phyloP scores from a whole-genome alignment of 2,888 invertebrate genomes.

The Hydrotaea diabolus region DNA sequence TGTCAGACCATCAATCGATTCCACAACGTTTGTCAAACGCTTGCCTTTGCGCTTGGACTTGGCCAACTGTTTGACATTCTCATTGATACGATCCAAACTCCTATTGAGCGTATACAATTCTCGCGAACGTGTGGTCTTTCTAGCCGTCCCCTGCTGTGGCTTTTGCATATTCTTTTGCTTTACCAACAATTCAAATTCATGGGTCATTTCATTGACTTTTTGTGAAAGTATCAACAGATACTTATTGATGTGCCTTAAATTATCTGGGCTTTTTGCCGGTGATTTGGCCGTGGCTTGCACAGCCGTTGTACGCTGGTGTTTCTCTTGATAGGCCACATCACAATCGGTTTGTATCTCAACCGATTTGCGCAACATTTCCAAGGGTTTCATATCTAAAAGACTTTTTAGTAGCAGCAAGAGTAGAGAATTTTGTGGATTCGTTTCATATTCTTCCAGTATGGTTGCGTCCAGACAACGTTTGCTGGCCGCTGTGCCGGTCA shows the following conservation, averaged over 20 bases:
- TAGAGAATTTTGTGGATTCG: constrained; percentile 67
- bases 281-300: constrained; percentile 11
- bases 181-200: constrained; percentile 68
- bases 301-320: constrained; percentile 34
- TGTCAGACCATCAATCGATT: constrained; percentile 72
- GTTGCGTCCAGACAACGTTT: constrained; percentile 56
- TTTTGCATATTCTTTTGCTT: constrained; percentile 57
- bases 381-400: constrained; percentile 57
- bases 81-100: constrained; percentile 73
- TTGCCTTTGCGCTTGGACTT: constrained; percentile 71
- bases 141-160: constrained; percentile 43
- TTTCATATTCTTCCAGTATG: constrained; percentile 68
- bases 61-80: constrained; percentile 70
- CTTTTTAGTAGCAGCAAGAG: constrained; percentile 69
- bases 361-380: constrained; percentile 43
- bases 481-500: constrained; percentile 64
- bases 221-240: constrained; percentile 73
- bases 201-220: constrained; percentile 73
- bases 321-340: background rate
- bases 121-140: constrained; percentile 65
- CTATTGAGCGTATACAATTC: constrained; percentile 72
- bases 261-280: constrained; percentile 50
- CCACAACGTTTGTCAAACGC: constrained; percentile 70
- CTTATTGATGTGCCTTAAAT: constrained; percentile 73
- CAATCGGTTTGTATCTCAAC: constrained; percentile 54